A percentile compares a stretch with the other conserved stretches of the same genome.
Evolutionary conservation across 1,140 invertebrate species (phyloP).

Genomic region (Andricus grossulariae): DNA sequence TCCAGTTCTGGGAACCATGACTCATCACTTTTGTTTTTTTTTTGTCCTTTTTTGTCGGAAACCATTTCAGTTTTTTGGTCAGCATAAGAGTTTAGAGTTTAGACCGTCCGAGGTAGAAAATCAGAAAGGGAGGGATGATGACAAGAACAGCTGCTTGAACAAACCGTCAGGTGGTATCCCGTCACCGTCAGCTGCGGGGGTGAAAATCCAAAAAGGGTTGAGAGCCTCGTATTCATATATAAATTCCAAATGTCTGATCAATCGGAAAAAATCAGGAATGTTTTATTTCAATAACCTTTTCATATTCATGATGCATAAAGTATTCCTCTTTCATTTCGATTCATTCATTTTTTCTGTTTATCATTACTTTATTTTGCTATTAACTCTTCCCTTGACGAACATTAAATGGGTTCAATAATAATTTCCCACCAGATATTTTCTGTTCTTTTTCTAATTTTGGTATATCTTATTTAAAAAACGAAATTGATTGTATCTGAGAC

Average conservation of each 20-base stretch:
- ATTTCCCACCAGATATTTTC: too few relatives aligned
- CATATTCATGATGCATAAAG: too few relatives aligned
- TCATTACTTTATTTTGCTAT: too few relatives aligned
- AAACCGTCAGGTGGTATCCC: conserved; percentile 62
- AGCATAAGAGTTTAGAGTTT: conserved; percentile 10
- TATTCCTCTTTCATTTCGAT: too few relatives aligned
- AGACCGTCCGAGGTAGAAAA: conserved; percentile 22
- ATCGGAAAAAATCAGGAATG: too few relatives aligned
- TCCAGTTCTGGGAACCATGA: not conserved
- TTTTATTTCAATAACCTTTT: too few relatives aligned
- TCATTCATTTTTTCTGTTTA: too few relatives aligned
- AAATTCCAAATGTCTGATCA: not conserved
- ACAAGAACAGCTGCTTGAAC: conserved; percentile 59
- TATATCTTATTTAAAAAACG: too few relatives aligned
- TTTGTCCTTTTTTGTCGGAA: conserved; percentile 39
- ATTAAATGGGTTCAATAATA: too few relatives aligned
- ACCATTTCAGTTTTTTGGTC: conserved; percentile 54
- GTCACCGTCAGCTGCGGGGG: conserved; percentile 64
- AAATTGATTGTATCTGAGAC: too few relatives aligned
- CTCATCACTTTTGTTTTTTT: conserved; percentile 40
- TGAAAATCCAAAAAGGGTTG: conserved; percentile 50
- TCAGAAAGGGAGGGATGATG: conserved; percentile 40
- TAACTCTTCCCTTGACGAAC: too few relatives aligned
- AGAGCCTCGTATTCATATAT: not conserved
- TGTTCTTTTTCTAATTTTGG: too few relatives aligned